These are phyloP conservation scores for Drymonia ruficornis DNA, from an alignment of 2,888 invertebrate genomes.

Conservation along the genomic window DNA sequence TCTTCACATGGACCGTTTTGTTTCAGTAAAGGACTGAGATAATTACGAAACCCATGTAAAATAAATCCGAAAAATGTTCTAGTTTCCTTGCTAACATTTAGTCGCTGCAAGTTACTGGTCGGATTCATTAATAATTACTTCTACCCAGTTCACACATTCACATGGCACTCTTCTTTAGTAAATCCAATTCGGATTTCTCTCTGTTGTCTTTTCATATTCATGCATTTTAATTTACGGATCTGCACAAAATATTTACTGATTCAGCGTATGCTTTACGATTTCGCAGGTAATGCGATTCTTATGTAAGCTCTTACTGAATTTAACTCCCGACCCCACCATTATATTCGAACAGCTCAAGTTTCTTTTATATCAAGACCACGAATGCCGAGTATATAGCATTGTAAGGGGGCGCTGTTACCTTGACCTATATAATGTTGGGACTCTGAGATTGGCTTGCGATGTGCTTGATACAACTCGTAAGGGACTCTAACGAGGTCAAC, in stretches of 20 bases:
- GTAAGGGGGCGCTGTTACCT: slow-evolving; percentile 36
- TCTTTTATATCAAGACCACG: slow-evolving; percentile 30
- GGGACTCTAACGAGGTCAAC: slow-evolving; percentile 17
- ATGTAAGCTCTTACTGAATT: background rate
- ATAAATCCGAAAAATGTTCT: no score
- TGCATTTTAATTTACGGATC: no score
- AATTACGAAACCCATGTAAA: background rate
- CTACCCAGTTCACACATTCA: no score
- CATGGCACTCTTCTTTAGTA: no score
- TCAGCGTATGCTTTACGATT: no score
- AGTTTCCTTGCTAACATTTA: no score
- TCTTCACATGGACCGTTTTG: background rate
- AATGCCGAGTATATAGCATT: slow-evolving; percentile 35
- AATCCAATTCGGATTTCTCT: no score
- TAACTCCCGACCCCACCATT: slow-evolving; percentile 10
- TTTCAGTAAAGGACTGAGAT: background rate
- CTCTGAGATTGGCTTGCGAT: slow-evolving; percentile 33
- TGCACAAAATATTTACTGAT: no score
- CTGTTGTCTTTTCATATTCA: no score
- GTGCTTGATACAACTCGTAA: slow-evolving; percentile 31
- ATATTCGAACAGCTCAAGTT: slow-evolving; percentile 23
- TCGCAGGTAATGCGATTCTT: no score
- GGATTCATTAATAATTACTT: no score
- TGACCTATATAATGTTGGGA: slow-evolving; percentile 36
- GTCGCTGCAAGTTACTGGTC: no score